Evolutionary conservation across 2,888 invertebrate genomes (phyloP).

Genomic region (Xanthorhoe spadicearia): DNA sequence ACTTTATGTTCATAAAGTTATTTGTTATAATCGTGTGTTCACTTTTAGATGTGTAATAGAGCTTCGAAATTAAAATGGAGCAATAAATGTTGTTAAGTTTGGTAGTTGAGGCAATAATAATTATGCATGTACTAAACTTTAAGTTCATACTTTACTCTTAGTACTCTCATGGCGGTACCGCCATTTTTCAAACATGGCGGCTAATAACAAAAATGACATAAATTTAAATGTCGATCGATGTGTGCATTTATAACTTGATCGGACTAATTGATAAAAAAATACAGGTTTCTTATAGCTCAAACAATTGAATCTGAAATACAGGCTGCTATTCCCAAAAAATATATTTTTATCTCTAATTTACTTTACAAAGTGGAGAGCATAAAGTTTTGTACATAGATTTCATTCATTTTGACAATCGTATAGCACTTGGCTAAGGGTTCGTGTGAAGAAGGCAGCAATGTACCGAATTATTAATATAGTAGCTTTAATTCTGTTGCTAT

Average conservation of each 20-base stretch:
- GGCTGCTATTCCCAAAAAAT: too few species aligned
- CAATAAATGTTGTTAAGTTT: slow-evolving; percentile 79
- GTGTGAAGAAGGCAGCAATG: slow-evolving; percentile 1
- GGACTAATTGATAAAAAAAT: too few species aligned
- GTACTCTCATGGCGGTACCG: too few species aligned
- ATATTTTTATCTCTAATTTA: too few species aligned
- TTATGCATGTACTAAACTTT: slow-evolving; percentile 38
- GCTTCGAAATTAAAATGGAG: slow-evolving; percentile 60
- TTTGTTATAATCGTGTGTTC: slow-evolving; percentile 69
- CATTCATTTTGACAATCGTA: slow-evolving; percentile 3
- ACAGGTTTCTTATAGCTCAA: too few species aligned
- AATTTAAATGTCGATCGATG: too few species aligned
- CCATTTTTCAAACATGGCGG: too few species aligned
- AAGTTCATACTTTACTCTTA: neutral
- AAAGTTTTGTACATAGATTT: slow-evolving; percentile 28
- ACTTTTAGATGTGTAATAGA: slow-evolving; percentile 58
- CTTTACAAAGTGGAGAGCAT: neutral
- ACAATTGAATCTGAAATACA: too few species aligned
- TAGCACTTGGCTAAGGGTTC: slow-evolving; percentile 4
- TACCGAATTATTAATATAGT: slow-evolving; percentile 21
- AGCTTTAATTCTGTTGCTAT: neutral
- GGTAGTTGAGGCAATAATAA: slow-evolving; percentile 59
- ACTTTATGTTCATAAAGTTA: slow-evolving; percentile 37
- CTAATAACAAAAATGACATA: too few species aligned
- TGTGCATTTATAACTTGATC: too few species aligned